Conservation (phyloP, 2,113 vertebrate genomes). For the Talpa occidentalis region DNA sequence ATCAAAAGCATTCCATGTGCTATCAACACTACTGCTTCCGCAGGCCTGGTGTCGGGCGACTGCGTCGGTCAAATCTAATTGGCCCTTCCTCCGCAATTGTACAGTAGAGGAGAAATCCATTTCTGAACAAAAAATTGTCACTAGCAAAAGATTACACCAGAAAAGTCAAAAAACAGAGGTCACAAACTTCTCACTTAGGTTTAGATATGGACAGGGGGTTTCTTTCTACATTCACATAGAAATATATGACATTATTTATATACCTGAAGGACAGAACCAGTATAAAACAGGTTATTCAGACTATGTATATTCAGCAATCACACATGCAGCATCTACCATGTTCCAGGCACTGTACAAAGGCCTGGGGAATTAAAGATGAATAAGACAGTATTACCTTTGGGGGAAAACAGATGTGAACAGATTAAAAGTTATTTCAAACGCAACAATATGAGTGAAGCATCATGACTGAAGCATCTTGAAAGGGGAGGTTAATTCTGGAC, state of each 20-base stretch:
- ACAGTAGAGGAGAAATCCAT: not conserved
- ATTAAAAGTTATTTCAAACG: slow-evolving; percentile 24
- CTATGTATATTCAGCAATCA: not conserved
- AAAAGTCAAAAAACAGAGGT: not conserved
- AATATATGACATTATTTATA: not conserved
- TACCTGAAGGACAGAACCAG: not conserved
- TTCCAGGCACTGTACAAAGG: not conserved
- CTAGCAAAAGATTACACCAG: not conserved
- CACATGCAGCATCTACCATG: not conserved
- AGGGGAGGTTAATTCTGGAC: not conserved
- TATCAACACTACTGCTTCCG: not conserved
- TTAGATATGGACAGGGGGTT: not conserved
- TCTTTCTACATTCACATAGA: not conserved
- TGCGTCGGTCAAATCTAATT: not conserved
- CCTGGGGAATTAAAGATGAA: not conserved
- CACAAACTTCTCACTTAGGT: not conserved
- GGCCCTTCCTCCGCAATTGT: not conserved
- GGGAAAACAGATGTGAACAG: not conserved
- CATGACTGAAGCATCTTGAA: not conserved
- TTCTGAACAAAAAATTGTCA: not conserved
- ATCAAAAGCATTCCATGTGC: not conserved
- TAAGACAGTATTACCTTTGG: not conserved
- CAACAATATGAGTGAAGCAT: not conserved
- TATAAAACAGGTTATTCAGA: not conserved
- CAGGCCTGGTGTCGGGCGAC: not conserved